phyloP scores from a whole-genome alignment of 2,113 vertebrate species.

The Australoheros scitulus region DNA sequence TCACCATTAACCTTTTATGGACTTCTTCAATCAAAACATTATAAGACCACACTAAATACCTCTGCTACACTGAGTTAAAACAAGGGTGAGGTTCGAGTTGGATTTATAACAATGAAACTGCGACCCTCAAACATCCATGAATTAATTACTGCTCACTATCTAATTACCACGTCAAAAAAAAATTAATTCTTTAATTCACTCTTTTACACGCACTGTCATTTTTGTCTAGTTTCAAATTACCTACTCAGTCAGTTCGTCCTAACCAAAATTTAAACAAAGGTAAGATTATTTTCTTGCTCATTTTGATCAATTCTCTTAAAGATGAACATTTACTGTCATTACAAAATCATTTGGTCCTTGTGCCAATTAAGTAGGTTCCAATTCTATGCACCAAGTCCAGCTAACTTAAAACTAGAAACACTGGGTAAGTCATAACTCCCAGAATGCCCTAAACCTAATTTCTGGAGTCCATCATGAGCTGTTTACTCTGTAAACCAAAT shows the following conservation, averaged over 20 bases:
- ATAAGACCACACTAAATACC: not conserved
- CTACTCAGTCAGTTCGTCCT: not conserved
- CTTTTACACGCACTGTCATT: not conserved
- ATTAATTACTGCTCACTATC: not conserved
- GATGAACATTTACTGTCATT: not conserved
- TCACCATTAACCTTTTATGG: not conserved
- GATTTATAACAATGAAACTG: not conserved
- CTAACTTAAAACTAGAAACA: not conserved
- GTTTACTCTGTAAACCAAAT: slow-evolving; percentile 52
- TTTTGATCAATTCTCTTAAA: not conserved
- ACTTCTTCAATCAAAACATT: not conserved
- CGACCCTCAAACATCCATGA: not conserved
- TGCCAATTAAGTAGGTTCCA: not conserved
- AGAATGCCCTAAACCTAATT: slow-evolving; percentile 4
- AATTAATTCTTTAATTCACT: not conserved
- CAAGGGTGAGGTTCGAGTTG: not conserved
- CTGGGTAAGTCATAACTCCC: not conserved
- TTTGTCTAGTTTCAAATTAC: not conserved
- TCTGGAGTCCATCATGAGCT: slow-evolving; percentile 20
- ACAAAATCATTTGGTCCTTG: not conserved
- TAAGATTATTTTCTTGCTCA: not conserved
- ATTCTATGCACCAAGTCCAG: not conserved
- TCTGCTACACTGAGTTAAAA: not conserved
- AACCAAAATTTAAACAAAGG: not conserved
- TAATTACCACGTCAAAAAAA: not conserved